Base-by-base conservation (phyloP, 2,888 invertebrate genomes). In the Hydraecia micacea region DNA sequence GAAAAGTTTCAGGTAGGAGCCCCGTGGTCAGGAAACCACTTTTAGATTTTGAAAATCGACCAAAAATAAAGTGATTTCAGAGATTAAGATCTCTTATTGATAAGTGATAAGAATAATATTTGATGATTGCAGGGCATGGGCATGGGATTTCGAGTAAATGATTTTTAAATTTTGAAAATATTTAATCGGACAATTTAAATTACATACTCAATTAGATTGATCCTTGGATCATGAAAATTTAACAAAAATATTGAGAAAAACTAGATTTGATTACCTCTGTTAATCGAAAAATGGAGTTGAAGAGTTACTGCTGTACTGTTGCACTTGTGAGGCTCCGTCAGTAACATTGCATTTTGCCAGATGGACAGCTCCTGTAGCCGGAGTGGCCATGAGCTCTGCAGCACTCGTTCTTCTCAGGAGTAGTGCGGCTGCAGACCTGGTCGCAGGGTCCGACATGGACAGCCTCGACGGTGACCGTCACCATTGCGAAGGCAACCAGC, bases 181-280 rank as follows among this genome's bases (percentile, higher is more conserved):
- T 77, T 62, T 75, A 75, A 25, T 75, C 25, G 15, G 15, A 76
- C 7, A 60, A 62, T 49, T 73, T 49, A 28, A 36, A 39, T 28
- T 68, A 32, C 15, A 39, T 15, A 15, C 2, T 39, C 8, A 42
- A 67, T 28, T 42, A 2, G 2, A 21, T 52, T 21, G 21, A 21
- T 52, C 21, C 18, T 18, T 55, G 25, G 52, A 25, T 55, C 25
- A 25, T 55, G 11, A 55, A 55, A 25, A 55, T 25, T 55, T 55
- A 9, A 55, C 55, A 55, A 55, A 25, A 11, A 25, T 25, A 9
- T 55, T 55, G 55, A 55, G 25, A 25, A 55, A 46, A 46, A 5
- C 15, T 46, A 46, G 46, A 55, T 4, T 55, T 55, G 8, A 55
- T 55, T 55, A 55, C 55, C 55, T 55, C 55, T 55, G 25, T 55